Base-by-base conservation (phyloP, 2,797 vertebrate species). In the Sebastes oblongus region DNA sequence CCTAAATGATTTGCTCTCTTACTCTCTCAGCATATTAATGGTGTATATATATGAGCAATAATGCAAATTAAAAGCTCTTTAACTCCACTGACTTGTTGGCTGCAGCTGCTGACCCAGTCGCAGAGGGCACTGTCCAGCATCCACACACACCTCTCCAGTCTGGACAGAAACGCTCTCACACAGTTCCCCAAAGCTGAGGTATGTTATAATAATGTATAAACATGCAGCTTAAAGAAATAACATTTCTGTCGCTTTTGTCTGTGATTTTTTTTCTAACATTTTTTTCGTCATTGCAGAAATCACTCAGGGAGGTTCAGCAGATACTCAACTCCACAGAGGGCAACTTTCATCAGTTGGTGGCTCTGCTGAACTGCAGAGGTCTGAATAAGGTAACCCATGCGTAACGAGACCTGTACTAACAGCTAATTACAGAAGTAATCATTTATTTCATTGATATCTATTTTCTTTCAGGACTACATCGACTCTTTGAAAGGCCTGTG, bases 281-380 rank as follows among this genome's bases (percentile, higher is more conserved):
- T 62, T 52, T 81, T 64, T 80, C 7, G 20, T 58, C 4, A 3
- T 36, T 66, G 65, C 92, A 98, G 97, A 96, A 95, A 87, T 96
- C 95, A 52, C 95, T 98, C 91, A 90, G 95, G 90, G 97, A 97
- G 72, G 94, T 97, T 80, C 97, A 98, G 89, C 96, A 96, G 93
- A 98, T 96, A 25, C 94, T 98, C 75, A 98, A 98, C 73, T 91
- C 92, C 81, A 98, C 97, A 0, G 97, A 98, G 90, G 96, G 97
- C 24, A 97, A 97, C 91, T 98, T 98, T 82, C 97, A 98, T 87
- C 97, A 98, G 89, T 78, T 98, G 81, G 97, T 98, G 86, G 97
- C 97, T 0, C 94, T 98, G 8, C 94, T 98, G 34, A 97, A 98
- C 92, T 98, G 97, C 78, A 89, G 97, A 65, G 94, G 97, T 73